These are phyloP conservation scores for Heteromyza rotundicornis DNA, from an alignment of 2,888 invertebrate genomes.

Conservation along the genomic window DNA sequence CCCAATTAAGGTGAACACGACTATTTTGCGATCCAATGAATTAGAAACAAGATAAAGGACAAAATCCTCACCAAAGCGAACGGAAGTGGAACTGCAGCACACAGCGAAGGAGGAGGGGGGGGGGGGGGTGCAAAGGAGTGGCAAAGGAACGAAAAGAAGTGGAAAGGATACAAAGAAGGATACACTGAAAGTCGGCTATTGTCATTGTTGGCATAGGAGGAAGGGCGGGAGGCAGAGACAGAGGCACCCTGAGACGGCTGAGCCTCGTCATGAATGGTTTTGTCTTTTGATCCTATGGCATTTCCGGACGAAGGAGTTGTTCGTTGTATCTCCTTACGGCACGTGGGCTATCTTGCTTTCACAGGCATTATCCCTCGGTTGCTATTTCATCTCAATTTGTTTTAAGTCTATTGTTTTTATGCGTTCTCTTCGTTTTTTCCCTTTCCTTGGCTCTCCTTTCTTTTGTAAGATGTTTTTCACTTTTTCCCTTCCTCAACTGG, in stretches of 20 bases:
- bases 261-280: constrained; percentile 2
- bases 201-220: constrained; percentile 3
- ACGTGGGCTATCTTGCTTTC: neutral
- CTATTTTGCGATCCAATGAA: constrained; percentile 58
- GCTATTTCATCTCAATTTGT: neutral
- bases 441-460: neutral
- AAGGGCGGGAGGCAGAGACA: neutral
- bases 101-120: neutral
- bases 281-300: neutral
- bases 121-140: neutral
- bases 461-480: too few relatives aligned
- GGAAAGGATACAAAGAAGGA: neutral
- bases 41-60: constrained; percentile 59
- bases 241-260: too few relatives aligned
- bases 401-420: neutral
- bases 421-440: neutral
- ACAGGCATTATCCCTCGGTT: neutral
- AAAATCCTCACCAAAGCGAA: constrained; percentile 39
- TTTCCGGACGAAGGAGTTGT: too few relatives aligned
- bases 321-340: neutral
- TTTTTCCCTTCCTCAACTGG: too few relatives aligned
- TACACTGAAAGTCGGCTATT: neutral
- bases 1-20: constrained; percentile 59
- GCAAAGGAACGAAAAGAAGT: neutral
- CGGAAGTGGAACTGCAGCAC: too few relatives aligned